Conservation (phyloP, 2,888 invertebrate species). For the Xanthostigma xanthostigma region DNA sequence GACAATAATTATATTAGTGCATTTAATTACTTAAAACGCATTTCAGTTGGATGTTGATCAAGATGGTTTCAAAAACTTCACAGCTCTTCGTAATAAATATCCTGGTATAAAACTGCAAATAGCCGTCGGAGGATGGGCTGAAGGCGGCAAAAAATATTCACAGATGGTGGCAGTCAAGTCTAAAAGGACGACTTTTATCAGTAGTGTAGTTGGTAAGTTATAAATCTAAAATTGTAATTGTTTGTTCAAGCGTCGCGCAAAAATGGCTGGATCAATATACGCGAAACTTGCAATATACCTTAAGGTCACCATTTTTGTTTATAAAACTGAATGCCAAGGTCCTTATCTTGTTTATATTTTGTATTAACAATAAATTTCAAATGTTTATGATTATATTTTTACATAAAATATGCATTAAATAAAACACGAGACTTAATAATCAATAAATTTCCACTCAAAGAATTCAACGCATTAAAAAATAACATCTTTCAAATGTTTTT, state of each 20-base stretch:
- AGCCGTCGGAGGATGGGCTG: slow-evolving; percentile 84
- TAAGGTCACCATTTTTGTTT: too few relatives aligned
- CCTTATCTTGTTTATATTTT: slow-evolving; percentile 7
- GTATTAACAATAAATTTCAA: slow-evolving; percentile 6
- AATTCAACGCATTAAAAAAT: too few relatives aligned
- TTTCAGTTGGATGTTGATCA: slow-evolving; percentile 54
- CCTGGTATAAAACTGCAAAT: slow-evolving; percentile 62
- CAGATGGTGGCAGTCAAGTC: slow-evolving; percentile 58
- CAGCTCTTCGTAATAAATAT: slow-evolving; percentile 48
- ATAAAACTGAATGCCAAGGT: too few relatives aligned
- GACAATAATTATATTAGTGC: too few relatives aligned
- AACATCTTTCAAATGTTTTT: too few relatives aligned
- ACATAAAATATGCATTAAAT: too few relatives aligned
- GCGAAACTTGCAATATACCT: too few relatives aligned
- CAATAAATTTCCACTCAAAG: too few relatives aligned
- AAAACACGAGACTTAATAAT: too few relatives aligned
- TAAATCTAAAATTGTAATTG: slow-evolving; percentile 10
- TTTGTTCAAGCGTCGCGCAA: neutral
- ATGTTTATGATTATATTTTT: neutral
- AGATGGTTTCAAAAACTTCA: slow-evolving; percentile 67
- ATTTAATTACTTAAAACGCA: neutral
- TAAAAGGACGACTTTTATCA: slow-evolving; percentile 54
- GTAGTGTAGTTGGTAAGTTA: slow-evolving; percentile 53
- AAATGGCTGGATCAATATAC: too few relatives aligned
- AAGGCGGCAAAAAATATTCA: slow-evolving; percentile 79